Evolutionary conservation across 2,888 invertebrate genomes (phyloP), one percentile per base, ranked within the genome.

Genomic region (Agonopterix arenella): DNA sequence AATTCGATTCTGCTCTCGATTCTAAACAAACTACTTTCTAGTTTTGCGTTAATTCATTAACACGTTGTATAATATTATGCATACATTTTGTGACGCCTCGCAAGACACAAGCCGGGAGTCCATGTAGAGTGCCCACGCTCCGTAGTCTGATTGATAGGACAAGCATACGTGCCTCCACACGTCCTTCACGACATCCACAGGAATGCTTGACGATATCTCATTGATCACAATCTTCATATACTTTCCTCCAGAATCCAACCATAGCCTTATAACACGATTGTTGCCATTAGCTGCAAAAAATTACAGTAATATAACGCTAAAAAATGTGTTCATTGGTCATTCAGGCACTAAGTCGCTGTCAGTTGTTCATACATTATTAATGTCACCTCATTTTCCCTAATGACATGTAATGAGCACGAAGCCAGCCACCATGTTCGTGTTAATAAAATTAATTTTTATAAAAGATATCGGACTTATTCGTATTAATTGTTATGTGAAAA

Each of bases 111-210:
- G 80, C 48, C 84, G 85, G 7, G 92, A 92, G 68, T 93, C 91
- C 41, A 93, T 55, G 73, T 91, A 93, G 4, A 93, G 69, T 36
- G 89, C 90, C 90, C 92, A 93, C 5, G 89, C 88, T n/a, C 91
- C 93, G 46, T 76, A 80, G 50, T 81, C 80, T 0, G 91, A 90
- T 55, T 92, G 91, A 89, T 93, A 93, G 45, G 93, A 93, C 56
- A 93, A 79, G 57, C 93, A 93, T 11, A 93, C 70, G 66, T 93
- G 93, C 46, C 91, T 90, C 93, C 93, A 94, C 4, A 84, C 85
- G 60, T 80, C 76, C 48, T 68, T 73, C 0, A 57, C 85, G 63
- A 83, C 59, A 40, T 89, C 80, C 0, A 91, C 80, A 0, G 79
- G 72, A 4, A 85, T 68, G 44, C 70, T 80, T 28, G 92, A 84